Evolutionary conservation across 2,888 invertebrate genomes (phyloP), one percentile per base, ranked within the genome.

Genomic region (Megamerina dolium): DNA sequence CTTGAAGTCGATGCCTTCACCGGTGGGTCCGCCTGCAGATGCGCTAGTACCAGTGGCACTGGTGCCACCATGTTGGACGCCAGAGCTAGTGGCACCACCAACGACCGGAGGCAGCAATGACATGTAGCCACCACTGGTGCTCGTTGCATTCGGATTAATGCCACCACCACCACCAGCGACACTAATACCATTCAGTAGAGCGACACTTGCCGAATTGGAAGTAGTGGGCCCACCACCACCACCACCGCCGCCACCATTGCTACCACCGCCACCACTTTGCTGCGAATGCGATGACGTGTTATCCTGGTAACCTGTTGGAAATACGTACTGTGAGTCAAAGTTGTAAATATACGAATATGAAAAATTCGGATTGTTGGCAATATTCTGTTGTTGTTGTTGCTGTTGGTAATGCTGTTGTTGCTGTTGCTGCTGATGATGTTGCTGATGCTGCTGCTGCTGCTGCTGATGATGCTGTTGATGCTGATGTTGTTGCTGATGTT

Each of bases 1-100:
- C 77, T 93, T 93, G 63, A 91, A 89, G 75, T 95, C 95, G 50
- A 92, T 87, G 64, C 86, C 81, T 63, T 91, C 90, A 51, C 81
- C 80, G 57, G 78, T 76, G 53, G 78, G 78, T 51, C 79, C 76
- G 48, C 37, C 45, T 18, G 47, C 45, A 1, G 44, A 37, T 34
- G 46, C 50, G 27, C 45, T 48, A 9, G 44, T 49, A 12, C 53
- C 54, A 10, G 44, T 51, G 18, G 46, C 52, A 9, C 42, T 46
- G 12, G 52, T 52, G n/a, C 53, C 55, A 30, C 48, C 32, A 34
- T 17, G 55, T 37, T 29, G 47, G 49, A 47, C 54, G 40, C 70
- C 72, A 48, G 72, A 72, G 55, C 73, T 64, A 48, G 59, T 53
- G 49, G 58, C 59, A 49, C 63, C 57, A 47, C 66, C 65, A 39